Base-by-base conservation (phyloP, 2,888 invertebrate species). In the Esperia sulphurella region DNA sequence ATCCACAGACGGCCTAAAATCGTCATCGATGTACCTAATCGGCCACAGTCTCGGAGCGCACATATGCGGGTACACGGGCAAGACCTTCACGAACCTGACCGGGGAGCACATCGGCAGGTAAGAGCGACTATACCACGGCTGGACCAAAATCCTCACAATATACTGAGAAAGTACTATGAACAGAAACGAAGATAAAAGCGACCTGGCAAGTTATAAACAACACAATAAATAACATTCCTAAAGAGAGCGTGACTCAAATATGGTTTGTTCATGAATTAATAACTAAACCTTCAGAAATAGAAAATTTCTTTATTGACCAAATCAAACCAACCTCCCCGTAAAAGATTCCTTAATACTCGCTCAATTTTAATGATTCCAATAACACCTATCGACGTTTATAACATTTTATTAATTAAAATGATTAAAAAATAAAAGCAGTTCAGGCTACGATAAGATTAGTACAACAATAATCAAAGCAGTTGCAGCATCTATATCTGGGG, bases 31-130 rank as follows among this genome's bases (percentile, higher is more conserved):
- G 45, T 81, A 86, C 59, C 58, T 90, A n/a, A 68, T 89, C 8
- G 89, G 89, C 0, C 89, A 88, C 76, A 88, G 88, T 43, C 74
- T 89, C 1, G 89, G 89, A 12, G 59, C 81, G 0, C 88, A 90
- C 65, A 82, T 88, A 46, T 63, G 74, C 28, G 77, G 83, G 2
- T 86, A 82, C 57, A 58, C 86, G 0, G 87, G 83, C 29, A 82
- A 87, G 57, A 57, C 58, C 3, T 79, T 81, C 61, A 14, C 46
- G 1, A 21, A 58, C 0, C 53, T 71, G n/a, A 85, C 84, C 1
- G 83, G 83, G 0, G 1, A 1, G 1, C 52, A 44, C 10, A 54
- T 87, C 0, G 81, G 81, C 14, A 13, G 21, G 21, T 21, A 21
- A n/a, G n/a, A n/a, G n/a, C n/a, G n/a, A n/a, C n/a, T n/a, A n/a